Percentiles rank a stretch among this genome's conserved stretches.
Conservation (phyloP, 2,113 vertebrate genomes). For the Myiagra hebetior region DNA sequence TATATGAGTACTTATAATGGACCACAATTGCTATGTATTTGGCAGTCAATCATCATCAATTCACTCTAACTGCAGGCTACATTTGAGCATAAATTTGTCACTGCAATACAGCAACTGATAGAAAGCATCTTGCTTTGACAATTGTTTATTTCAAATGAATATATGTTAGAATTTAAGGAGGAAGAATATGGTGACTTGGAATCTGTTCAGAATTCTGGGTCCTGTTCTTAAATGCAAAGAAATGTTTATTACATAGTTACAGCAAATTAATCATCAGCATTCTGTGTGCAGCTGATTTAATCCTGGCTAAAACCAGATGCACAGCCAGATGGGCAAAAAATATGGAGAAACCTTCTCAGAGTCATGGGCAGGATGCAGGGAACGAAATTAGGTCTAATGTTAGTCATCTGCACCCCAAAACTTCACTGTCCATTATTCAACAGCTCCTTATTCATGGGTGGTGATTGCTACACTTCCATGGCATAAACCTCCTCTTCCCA, state of each 20-base stretch:
- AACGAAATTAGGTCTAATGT: background rate
- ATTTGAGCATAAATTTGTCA: background rate
- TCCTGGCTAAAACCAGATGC: background rate
- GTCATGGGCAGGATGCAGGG: background rate
- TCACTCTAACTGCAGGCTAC: background rate
- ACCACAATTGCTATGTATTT: background rate
- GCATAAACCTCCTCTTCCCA: slow-evolving; percentile 6
- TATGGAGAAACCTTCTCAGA: background rate
- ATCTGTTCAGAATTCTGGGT: background rate
- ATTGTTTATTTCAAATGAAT: background rate
- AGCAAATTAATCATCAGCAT: background rate
- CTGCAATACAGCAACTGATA: background rate
- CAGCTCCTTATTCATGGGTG: background rate
- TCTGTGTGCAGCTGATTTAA: background rate
- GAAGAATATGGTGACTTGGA: background rate
- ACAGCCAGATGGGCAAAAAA: background rate
- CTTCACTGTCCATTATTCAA: background rate
- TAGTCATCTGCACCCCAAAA: background rate
- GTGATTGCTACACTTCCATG: background rate
- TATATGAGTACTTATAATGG: background rate
- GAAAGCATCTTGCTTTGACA: background rate
- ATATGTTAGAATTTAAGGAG: background rate
- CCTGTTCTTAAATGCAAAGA: background rate
- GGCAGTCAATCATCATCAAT: background rate
- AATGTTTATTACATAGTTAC: background rate